Base-by-base conservation (phyloP, 2,113 vertebrate species). In the Gavialis gangeticus region DNA sequence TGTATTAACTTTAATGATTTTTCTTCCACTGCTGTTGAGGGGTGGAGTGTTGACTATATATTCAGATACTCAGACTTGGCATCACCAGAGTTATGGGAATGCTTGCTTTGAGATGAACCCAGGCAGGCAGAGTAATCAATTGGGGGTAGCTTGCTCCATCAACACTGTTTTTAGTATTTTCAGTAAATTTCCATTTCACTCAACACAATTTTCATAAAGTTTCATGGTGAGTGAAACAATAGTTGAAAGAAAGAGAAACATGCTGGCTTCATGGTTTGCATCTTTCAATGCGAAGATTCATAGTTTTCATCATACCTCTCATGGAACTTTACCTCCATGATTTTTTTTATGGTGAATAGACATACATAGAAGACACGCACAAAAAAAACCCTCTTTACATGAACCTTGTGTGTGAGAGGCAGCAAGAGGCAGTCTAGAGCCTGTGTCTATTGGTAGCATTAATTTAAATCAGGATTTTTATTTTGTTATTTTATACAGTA, bases 111-210 rank as follows among this genome's bases (percentile, higher is more conserved):
- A 93, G 85, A 83, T 28, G 4, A 92, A 83, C 56, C 63, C 78
- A 71, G 85, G 62, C n/a, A 56, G 54, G 83, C 75, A 75, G 54
- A 92, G 56, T 2, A 10, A 28, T 75, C 0, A 5, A 67, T 80
- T n/a, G 37, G 63, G 73, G 69, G 27, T 56, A 78, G 73, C 79
- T 96, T 83, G 59, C 55, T 94, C 82, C 82, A 88, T 90, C 93
- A 85, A 59, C n/a, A 24, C 2, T 1, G 15, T 2, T 56, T 94
- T 96, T 75, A 82, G 75, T 85, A 46, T 79, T 88, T 91, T 94
- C 90, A 84, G 91, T 88, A 91, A 87, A 95, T 69, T 73, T 93
- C 62, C 27, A 17, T 94, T 89, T 97, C 91, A 92, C 62, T 96
- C 86, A 91, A 46, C 27, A 5, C 0, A 2, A 66, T 76, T 95